Evolutionary conservation across 2,888 invertebrate genomes (phyloP), one percentile per base, ranked within the genome.

Genomic region (Epirrhoe alternata): DNA sequence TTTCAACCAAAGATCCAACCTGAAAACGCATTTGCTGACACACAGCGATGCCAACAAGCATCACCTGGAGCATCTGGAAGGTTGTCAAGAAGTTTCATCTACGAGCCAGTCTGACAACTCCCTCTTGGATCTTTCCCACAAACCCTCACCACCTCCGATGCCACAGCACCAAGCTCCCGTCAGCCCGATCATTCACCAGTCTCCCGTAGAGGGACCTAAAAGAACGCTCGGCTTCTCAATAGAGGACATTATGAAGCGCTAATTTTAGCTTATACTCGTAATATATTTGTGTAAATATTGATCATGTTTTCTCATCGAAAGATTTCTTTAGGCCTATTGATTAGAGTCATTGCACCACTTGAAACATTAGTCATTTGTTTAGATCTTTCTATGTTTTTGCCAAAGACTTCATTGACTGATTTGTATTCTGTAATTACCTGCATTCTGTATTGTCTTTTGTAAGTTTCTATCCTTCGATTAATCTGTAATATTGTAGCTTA

Each of bases 1-100:
- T 81, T 98, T 98, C 94, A 98, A 98, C 93, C 98, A 98, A 94
- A 95, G 98, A 77, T 97, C 97, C 68, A 98, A 98, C 85, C 94
- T 98, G 72, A 98, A 98, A 90, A 97, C 97, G 0, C 98, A 98
- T 86, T 94, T 98, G 71, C 90, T 97, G 75, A 98, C 97, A 12
- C 98, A 98, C 87, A 96, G 96, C n/a, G 97, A 97, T 77, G 93
- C 93, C 1, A 92, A 87, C 75, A 93, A 93, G 72, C 92, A 92
- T 69, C 93, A 93, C 65, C 73, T 93, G 65, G 93, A 92, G 45
- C 92, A 93, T 74, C 79, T 93, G 4, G 93, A 94, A 67, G 94
- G 93, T 12, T 94, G 94, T 67, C 94, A 93, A 72, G 94, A 94
- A 78, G 93, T 93, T 45, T 90, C 94, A 3, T 94, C 94, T 0